A percentile compares a stretch with the other conserved stretches of the same genome.
phyloP scores from a whole-genome alignment of 2,797 vertebrate genomes.

The Sebastiscus albofasciatus region DNA sequence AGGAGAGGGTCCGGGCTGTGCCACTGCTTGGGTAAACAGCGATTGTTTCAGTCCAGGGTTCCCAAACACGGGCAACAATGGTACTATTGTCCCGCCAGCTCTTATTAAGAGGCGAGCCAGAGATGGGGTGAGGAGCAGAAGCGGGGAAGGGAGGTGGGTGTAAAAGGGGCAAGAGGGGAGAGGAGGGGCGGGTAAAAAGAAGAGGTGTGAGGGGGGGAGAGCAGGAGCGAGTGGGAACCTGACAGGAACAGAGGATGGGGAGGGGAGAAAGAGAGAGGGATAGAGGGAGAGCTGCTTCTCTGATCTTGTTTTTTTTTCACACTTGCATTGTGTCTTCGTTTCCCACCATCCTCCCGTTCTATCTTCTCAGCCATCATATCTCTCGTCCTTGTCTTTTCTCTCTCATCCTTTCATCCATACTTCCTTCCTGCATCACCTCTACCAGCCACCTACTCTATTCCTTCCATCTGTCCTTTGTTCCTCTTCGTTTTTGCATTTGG shows the following conservation, averaged over 20 bases:
- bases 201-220: conserved; percentile 64
- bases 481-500: conserved; percentile 55
- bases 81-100: conserved; percentile 88
- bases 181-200: conserved; percentile 19
- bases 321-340: conserved; percentile 40
- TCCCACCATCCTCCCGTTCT: conserved; percentile 27
- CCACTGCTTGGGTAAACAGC: conserved; percentile 89
- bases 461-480: conserved; percentile 64
- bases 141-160: conserved; percentile 56
- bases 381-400: conserved; percentile 22
- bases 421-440: conserved; percentile 40
- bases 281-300: conserved; percentile 66
- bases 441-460: conserved; percentile 46
- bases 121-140: conserved; percentile 70
- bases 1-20: conserved; percentile 77
- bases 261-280: conserved; percentile 53
- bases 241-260: conserved; percentile 79
- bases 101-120: conserved; percentile 85
- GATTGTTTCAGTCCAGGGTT: conserved; percentile 87
- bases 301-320: conserved; percentile 36
- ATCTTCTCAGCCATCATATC: conserved; percentile 18
- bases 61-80: conserved; percentile 87
- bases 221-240: conserved; percentile 84
- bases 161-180: conserved; percentile 67
- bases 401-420: conserved; percentile 40